These are phyloP conservation scores for Temnothorax longispinosus DNA, from an alignment of 1,140 invertebrate genomes.

Conservation along the genomic window DNA sequence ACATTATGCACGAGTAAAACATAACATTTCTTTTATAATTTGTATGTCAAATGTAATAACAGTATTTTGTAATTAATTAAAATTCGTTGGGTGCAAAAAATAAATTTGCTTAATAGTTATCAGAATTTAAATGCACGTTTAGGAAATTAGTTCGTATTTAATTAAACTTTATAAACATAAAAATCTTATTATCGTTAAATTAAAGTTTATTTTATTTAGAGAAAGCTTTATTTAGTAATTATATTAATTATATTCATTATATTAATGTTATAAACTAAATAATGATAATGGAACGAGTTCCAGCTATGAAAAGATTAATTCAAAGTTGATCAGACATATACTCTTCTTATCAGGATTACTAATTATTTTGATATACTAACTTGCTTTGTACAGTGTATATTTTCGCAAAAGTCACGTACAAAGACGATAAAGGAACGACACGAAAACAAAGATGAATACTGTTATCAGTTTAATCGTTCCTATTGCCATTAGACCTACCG, in stretches of 20 bases:
- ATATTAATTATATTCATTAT: background rate
- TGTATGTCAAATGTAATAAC: background rate
- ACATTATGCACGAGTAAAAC: background rate
- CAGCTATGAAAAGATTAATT: background rate
- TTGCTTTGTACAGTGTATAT: background rate
- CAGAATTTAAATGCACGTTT: background rate
- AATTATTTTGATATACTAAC: background rate
- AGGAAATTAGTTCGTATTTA: background rate
- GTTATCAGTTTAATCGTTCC: constrained; percentile 12
- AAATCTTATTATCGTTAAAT: background rate
- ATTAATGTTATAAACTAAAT: too few relatives aligned
- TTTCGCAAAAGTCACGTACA: background rate
- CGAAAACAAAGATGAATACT: background rate
- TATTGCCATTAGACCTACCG: constrained; percentile 13
- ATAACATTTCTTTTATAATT: background rate
- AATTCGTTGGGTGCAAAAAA: background rate
- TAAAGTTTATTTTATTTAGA: background rate
- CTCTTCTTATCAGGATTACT: background rate
- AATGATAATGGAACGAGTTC: background rate
- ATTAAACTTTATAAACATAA: background rate
- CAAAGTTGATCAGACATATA: background rate
- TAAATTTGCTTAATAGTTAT: background rate
- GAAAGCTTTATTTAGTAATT: background rate
- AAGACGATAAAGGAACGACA: background rate
- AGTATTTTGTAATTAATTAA: background rate